phyloP scores from a whole-genome alignment of 1,140 invertebrate genomes.

The Tetramorium simillimum region DNA sequence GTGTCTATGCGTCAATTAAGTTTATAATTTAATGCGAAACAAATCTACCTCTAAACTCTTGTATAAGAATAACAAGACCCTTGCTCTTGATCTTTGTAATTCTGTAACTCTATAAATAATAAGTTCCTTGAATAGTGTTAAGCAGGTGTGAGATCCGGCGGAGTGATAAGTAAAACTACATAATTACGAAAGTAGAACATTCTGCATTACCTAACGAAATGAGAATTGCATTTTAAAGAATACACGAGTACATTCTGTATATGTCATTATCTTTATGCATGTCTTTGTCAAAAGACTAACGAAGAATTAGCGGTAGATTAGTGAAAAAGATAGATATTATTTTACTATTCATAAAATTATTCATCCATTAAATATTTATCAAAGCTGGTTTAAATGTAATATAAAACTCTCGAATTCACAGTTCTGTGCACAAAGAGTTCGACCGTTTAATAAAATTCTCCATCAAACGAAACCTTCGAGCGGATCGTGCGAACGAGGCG shows the following conservation, averaged over 20 bases:
- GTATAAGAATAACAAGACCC: neutral
- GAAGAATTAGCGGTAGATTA: neutral
- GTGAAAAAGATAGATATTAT: neutral
- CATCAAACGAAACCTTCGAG: neutral
- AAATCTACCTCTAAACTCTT: neutral
- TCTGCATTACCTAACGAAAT: conserved; percentile 1
- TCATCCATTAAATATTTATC: neutral
- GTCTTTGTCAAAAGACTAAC: neutral
- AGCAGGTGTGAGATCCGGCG: neutral
- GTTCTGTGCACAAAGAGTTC: neutral
- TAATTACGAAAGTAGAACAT: conserved; percentile 15
- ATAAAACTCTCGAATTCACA: neutral
- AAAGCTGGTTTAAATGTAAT: neutral
- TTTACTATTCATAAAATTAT: neutral
- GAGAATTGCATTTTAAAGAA: neutral
- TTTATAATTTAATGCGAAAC: conserved; percentile 7
- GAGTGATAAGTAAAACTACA: neutral
- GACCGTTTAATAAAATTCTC: neutral
- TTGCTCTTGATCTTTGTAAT: neutral
- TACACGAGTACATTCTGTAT: neutral
- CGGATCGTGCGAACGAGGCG: neutral
- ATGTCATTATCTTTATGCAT: neutral
- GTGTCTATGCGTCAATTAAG: neutral
- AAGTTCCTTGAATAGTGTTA: neutral
- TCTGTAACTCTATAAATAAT: neutral